phyloP scores from a whole-genome alignment of 2,888 invertebrate species.

The Cosmopolites sordidus region DNA sequence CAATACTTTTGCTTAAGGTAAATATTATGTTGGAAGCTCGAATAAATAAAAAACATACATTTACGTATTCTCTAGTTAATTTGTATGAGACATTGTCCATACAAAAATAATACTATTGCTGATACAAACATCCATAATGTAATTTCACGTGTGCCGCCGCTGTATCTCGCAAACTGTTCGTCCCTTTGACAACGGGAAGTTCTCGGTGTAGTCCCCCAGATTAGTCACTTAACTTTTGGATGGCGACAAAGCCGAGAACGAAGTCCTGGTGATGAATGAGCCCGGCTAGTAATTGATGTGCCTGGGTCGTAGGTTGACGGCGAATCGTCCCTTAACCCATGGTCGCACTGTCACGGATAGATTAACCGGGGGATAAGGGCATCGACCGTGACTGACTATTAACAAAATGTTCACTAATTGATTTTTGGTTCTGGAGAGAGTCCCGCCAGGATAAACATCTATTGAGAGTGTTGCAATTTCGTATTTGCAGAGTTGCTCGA shows the following conservation, averaged over 20 bases:
- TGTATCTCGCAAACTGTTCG: too few relatives aligned
- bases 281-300: slow-evolving; percentile 26
- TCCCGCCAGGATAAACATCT: too few relatives aligned
- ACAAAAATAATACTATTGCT: too few relatives aligned
- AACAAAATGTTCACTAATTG: slow-evolving; percentile 24
- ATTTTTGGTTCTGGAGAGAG: slow-evolving; percentile 5
- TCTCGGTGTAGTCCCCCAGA: slow-evolving; percentile 20
- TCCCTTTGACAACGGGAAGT: slow-evolving; percentile 1
- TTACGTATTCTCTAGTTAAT: too few relatives aligned
- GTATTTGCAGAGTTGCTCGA: too few relatives aligned
- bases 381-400: slow-evolving; percentile 16
- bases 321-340: slow-evolving; percentile 23
- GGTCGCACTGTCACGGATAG: slow-evolving; percentile 22
- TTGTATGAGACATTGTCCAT: too few relatives aligned
- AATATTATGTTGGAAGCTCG: too few relatives aligned
- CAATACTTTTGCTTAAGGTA: too few relatives aligned
- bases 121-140: too few relatives aligned
- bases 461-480: too few relatives aligned
- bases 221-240: slow-evolving; percentile 28
- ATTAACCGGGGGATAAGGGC: slow-evolving; percentile 24
- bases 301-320: slow-evolving; percentile 21
- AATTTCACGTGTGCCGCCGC: too few relatives aligned
- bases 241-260: slow-evolving; percentile 11
- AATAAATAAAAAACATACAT: too few relatives aligned
- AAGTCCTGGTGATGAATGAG: slow-evolving; percentile 25